phyloP scores from a whole-genome alignment of 2,888 invertebrate species.

The Empis livida region DNA sequence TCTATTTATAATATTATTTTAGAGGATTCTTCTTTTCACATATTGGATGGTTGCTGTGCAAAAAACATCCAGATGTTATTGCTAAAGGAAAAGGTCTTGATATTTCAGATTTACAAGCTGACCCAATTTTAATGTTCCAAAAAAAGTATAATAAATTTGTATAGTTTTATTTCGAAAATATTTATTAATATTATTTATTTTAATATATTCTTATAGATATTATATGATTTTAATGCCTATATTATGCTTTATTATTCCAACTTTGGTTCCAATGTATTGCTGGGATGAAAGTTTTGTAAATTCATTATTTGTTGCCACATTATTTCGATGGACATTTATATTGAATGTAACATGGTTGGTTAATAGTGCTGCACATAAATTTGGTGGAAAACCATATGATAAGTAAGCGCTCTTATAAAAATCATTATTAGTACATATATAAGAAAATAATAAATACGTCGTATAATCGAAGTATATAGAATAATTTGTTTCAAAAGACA shows the following conservation, averaged over 20 bases:
- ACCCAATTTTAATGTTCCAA: slow-evolving; percentile 78
- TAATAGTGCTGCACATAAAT: slow-evolving; percentile 79
- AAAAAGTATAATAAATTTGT: slow-evolving; percentile 74
- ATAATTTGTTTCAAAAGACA: background rate
- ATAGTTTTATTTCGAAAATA: too few relatives aligned
- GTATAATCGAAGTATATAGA: too few relatives aligned
- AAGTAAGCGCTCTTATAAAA: too few relatives aligned
- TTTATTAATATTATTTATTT: slow-evolving; percentile 1
- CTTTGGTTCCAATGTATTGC: slow-evolving; percentile 55
- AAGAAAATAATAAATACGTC: background rate
- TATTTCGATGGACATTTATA: slow-evolving; percentile 65
- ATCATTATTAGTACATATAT: too few relatives aligned
- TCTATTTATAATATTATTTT: background rate
- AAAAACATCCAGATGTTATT: slow-evolving; percentile 83
- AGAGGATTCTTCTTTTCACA: slow-evolving; percentile 95
- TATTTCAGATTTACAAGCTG: slow-evolving; percentile 65
- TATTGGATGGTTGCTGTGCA: slow-evolving; percentile 84
- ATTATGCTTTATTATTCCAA: slow-evolving; percentile 64
- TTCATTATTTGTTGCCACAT: slow-evolving; percentile 53
- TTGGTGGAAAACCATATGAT: slow-evolving; percentile 64
- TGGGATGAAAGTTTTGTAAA: slow-evolving; percentile 64
- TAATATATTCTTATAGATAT: slow-evolving; percentile 53
- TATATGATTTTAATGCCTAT: slow-evolving; percentile 63
- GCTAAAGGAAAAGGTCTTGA: slow-evolving; percentile 77
- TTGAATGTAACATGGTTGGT: slow-evolving; percentile 84